Conservation (phyloP, 2,888 invertebrate genomes). For the Acronicta psi region DNA sequence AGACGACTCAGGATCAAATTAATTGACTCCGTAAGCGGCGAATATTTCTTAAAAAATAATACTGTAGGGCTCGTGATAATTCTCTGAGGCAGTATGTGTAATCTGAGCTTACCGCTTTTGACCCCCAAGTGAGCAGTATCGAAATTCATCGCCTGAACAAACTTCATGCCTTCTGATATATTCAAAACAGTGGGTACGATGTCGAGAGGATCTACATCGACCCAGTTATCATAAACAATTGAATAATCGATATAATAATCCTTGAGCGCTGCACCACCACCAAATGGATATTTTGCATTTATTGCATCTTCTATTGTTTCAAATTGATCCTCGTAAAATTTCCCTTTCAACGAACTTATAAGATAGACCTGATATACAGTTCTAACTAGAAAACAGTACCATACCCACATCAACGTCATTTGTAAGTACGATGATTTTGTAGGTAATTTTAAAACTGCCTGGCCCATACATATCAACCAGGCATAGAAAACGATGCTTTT, state of each 20-base stretch:
- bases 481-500: constrained; percentile 68
- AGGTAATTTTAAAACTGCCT: constrained; percentile 68
- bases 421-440: constrained; percentile 64
- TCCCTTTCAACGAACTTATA: constrained; percentile 74
- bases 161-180: constrained; percentile 68
- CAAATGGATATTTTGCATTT: constrained; percentile 68
- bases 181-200: constrained; percentile 62
- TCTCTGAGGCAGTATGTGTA: constrained; percentile 69
- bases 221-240: constrained; percentile 70
- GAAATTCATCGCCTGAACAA: constrained; percentile 72
- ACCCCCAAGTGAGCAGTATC: constrained; percentile 65
- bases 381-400: constrained; percentile 78
- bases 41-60: constrained; percentile 78
- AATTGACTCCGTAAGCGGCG: constrained; percentile 67
- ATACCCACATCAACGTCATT: constrained; percentile 73
- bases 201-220: constrained; percentile 60
- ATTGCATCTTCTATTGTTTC: constrained; percentile 72
- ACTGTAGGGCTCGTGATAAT: constrained; percentile 70
- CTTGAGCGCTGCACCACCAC: constrained; percentile 72
- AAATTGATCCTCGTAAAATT: constrained; percentile 67
- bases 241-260: constrained; percentile 75
- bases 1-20: constrained; percentile 68
- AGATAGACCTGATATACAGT: constrained; percentile 78
- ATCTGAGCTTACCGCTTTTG: constrained; percentile 54
- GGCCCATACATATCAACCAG: constrained; percentile 79